Evolutionary conservation across 2,888 invertebrate genomes (phyloP).

Genomic region (Ochropleura leucogaster): DNA sequence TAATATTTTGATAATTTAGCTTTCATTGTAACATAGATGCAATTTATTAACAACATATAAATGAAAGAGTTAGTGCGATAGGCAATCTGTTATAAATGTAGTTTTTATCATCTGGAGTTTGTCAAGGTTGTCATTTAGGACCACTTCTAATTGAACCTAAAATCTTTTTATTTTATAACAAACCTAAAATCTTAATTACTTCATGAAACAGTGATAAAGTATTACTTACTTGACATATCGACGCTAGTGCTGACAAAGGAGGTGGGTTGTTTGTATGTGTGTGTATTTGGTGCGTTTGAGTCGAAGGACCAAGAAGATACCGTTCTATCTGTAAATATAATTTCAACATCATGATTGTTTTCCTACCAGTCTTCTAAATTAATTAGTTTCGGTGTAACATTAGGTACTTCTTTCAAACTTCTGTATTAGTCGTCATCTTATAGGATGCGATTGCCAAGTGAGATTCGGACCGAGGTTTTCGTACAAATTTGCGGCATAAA

Average conservation of each 20-base stretch:
- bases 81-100: not conserved
- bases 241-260: slow-evolving; percentile 84
- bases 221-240: slow-evolving; percentile 84
- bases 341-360: not conserved
- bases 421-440: not conserved
- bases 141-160: not conserved
- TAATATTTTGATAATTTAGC: not conserved
- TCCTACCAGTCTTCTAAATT: not conserved
- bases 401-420: too few relatives aligned
- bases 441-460: not conserved
- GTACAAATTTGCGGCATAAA: too few relatives aligned
- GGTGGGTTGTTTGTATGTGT: slow-evolving; percentile 78
- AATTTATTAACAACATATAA: not conserved
- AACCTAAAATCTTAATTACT: not conserved
- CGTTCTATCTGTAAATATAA: slow-evolving; percentile 81
- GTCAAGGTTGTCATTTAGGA: slow-evolving; percentile 28
- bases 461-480: too few relatives aligned
- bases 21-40: not conserved
- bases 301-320: slow-evolving; percentile 86
- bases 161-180: not conserved
- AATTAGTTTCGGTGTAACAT: not conserved
- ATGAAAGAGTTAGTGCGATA: not conserved
- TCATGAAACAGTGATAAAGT: not conserved
- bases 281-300: slow-evolving; percentile 78
- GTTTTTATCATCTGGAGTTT: not conserved